Conservation (phyloP, 2,113 vertebrate genomes). For the Oreotrochilus melanogaster region DNA sequence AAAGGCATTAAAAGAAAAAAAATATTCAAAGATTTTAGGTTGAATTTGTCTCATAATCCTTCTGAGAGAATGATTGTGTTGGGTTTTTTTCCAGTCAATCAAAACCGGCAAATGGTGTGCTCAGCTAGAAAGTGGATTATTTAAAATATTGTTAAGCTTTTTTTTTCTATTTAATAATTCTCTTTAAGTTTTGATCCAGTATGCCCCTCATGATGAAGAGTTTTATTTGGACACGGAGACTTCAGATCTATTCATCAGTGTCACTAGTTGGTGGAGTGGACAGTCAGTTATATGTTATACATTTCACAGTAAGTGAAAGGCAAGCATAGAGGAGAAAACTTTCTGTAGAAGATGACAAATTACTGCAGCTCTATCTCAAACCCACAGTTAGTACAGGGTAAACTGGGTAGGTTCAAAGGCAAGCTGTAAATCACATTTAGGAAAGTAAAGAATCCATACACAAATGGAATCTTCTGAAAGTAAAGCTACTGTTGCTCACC, state of each 20-base stretch:
- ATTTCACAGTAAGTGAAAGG: background rate
- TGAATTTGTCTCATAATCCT: background rate
- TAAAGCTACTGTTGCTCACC: background rate
- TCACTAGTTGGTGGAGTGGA: background rate
- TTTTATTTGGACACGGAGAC: background rate
- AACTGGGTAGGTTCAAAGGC: background rate
- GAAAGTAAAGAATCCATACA: background rate
- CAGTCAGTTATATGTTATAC: background rate
- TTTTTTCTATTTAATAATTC: background rate
- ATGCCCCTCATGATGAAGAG: background rate
- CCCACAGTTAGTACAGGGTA: background rate
- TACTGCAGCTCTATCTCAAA: background rate
- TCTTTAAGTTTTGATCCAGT: background rate
- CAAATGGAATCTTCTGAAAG: background rate
- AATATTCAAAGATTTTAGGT: background rate
- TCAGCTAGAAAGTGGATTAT: background rate
- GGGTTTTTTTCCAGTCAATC: background rate
- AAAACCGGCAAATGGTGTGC: background rate
- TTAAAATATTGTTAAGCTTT: background rate
- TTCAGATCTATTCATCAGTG: background rate
- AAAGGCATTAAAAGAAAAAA: background rate
- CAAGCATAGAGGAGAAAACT: accelerated
- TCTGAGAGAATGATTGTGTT: background rate
- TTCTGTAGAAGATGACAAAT: background rate
- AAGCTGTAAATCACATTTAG: background rate